A percentile compares a stretch with the other conserved stretches of the same genome.
These are phyloP conservation scores for Heliconius ethilla DNA, from an alignment of 2,888 invertebrate genomes.

Conservation along the genomic window DNA sequence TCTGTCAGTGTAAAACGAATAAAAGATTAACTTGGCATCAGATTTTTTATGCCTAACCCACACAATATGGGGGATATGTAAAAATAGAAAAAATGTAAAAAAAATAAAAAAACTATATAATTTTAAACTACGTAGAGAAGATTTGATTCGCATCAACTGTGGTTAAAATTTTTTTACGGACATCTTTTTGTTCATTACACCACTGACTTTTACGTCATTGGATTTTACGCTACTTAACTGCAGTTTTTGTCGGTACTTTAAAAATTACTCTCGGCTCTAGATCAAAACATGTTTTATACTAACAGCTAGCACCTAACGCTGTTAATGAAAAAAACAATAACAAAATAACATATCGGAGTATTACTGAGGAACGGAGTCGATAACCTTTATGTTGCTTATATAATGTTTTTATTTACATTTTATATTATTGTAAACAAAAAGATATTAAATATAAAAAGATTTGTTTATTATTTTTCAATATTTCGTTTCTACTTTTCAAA, in stretches of 20 bases:
- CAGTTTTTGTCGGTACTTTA: conserved; percentile 22
- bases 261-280: not conserved
- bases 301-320: not conserved
- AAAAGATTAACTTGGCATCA: too few species aligned
- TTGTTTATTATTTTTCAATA: too few species aligned
- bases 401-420: not conserved
- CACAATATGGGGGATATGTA: too few species aligned
- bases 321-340: not conserved
- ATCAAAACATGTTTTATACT: not conserved
- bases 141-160: not conserved
- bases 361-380: not conserved
- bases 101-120: too few species aligned
- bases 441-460: too few species aligned
- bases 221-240: conserved; percentile 42
- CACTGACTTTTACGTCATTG: conserved; percentile 38
- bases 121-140: not conserved
- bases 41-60: too few species aligned
- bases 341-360: not conserved
- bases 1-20: too few species aligned
- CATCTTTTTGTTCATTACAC: conserved; percentile 15
- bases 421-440: not conserved
- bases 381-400: conserved; percentile 9
- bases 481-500: too few species aligned
- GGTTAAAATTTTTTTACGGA: not conserved
- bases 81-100: too few species aligned